Conservation (phyloP, 64 coral and sea anemone genomes). For the Dendronephthya gigantea region DNA sequence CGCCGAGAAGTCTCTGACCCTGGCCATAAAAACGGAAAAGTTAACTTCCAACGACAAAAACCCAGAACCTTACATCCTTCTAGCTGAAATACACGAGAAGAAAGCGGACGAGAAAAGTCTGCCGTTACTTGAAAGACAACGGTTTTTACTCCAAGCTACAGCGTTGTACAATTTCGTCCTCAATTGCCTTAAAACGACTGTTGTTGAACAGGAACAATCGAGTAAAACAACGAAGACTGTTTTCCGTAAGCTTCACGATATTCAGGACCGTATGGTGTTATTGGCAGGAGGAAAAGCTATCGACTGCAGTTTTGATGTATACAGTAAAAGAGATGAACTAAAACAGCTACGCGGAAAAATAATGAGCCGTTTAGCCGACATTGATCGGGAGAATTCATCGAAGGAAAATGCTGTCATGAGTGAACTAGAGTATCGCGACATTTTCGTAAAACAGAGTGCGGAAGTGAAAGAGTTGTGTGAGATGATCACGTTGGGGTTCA, state of each 20-base stretch:
- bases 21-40: neutral
- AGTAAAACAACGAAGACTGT: neutral
- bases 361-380: neutral
- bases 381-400: neutral
- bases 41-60: neutral
- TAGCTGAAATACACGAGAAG: neutral
- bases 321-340: neutral
- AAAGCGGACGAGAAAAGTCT: neutral
- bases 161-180: neutral
- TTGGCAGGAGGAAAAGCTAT: neutral
- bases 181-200: neutral
- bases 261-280: neutral
- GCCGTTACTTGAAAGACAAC: neutral
- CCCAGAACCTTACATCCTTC: neutral
- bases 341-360: neutral
- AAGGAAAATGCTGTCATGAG: neutral
- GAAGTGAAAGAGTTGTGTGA: neutral
- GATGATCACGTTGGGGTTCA: neutral
- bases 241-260: neutral
- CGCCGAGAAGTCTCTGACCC: neutral
- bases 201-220: neutral
- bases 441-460: neutral
- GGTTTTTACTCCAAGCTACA: neutral
- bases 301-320: neutral
- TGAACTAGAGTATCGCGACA: neutral